These are phyloP conservation scores for Euborellia annulipes DNA, from an alignment of 1,140 invertebrate species.

Conservation along the genomic window DNA sequence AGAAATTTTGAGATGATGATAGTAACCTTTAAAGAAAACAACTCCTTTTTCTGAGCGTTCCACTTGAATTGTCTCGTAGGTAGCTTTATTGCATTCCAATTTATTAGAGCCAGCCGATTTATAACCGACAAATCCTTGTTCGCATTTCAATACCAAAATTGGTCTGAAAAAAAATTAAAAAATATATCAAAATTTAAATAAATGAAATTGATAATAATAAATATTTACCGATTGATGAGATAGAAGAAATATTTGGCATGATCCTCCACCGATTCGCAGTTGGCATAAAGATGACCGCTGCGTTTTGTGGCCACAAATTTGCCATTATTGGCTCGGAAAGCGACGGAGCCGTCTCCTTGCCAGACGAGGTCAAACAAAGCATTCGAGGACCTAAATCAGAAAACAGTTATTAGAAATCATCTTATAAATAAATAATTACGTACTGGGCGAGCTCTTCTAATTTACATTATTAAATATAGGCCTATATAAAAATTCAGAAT, in stretches of 20 bases:
- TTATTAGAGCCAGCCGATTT: conserved; percentile 62
- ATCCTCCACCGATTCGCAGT: conserved; percentile 72
- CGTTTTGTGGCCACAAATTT: conserved; percentile 87
- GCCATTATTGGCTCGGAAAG: conserved; percentile 85
- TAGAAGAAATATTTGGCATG: conserved; percentile 87
- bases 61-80: conserved; percentile 83
- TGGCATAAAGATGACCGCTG: conserved; percentile 85
- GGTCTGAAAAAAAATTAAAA: too few species aligned
- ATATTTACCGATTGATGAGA: conserved; percentile 68
- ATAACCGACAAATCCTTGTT: conserved; percentile 91
- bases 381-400: conserved; percentile 70
- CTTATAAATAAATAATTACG: too few species aligned
- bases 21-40: conserved; percentile 81
- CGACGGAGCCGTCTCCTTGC: conserved; percentile 79
- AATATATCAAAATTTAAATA: too few species aligned
- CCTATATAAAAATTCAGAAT: too few species aligned
- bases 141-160: conserved; percentile 82
- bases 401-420: too few species aligned
- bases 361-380: conserved; percentile 81
- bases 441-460: too few species aligned
- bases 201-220: too few species aligned
- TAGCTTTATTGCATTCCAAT: conserved; percentile 90
- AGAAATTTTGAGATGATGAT: too few species aligned
- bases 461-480: too few species aligned
- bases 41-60: conserved; percentile 77